phyloP scores from a whole-genome alignment of 2,797 vertebrate genomes.

The Labeo calbasu region DNA sequence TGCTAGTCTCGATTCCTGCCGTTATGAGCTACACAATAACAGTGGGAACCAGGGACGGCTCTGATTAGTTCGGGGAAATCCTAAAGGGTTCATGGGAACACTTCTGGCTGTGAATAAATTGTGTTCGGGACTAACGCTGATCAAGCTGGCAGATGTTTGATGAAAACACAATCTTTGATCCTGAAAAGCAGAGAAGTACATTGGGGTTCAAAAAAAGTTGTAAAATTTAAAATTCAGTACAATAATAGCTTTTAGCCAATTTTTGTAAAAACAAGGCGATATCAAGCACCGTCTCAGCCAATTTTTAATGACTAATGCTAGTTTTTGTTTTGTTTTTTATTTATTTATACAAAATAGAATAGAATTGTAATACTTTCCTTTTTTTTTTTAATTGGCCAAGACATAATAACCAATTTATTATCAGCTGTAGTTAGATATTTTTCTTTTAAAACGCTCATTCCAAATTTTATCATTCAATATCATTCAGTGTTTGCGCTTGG shows the following conservation, averaged over 20 bases:
- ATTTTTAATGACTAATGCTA: not conserved
- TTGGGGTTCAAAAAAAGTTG: not conserved
- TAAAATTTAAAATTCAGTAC: not conserved
- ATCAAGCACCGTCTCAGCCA: no score
- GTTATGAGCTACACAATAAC: conserved; percentile 17
- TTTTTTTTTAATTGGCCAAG: not conserved
- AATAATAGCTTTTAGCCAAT: not conserved
- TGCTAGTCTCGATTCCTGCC: not conserved
- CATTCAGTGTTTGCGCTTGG: no score
- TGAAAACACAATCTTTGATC: not conserved
- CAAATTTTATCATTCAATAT: not conserved
- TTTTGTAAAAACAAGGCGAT: not conserved
- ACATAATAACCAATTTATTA: not conserved
- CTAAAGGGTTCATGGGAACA: conserved; percentile 13
- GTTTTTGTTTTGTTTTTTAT: not conserved
- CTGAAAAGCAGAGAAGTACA: not conserved
- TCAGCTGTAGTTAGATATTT: not conserved
- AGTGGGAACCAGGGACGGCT: not conserved
- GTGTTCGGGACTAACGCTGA: conserved; percentile 3
- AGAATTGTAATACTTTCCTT: not conserved
- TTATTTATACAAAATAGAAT: not conserved
- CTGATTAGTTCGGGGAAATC: conserved; percentile 26
- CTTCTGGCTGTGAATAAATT: conserved; percentile 33
- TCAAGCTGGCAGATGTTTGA: conserved; percentile 10
- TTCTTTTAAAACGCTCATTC: not conserved